Base-by-base conservation (phyloP, 1,140 invertebrate species). In the Schlechtendalia chinensis region DNA sequence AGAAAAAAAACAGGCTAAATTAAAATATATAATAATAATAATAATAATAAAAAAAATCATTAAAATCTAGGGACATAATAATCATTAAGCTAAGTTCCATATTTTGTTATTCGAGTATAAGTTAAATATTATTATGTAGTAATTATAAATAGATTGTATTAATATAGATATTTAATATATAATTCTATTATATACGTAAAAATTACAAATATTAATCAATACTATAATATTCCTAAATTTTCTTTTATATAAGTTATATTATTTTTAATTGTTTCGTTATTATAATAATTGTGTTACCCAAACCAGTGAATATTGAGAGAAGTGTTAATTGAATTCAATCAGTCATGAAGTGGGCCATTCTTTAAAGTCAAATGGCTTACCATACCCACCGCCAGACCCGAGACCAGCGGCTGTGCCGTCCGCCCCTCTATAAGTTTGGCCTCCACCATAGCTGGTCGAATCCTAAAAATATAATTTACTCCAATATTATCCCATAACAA, bases 311-410 rank as follows among this genome's bases (percentile, higher is more conserved):
- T 82, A 71, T 80, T 77, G 75, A 71, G 81, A 77, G 81, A 69
- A 75, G 82, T 74, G 81, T 83, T 82, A 82, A 81, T 82, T 82
- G 83, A 79, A 61, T 82, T 83, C 82, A 82, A 80, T 82, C 82
- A 84, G 88, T 89, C 88, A 89, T 88, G 88, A 88, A 84, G 88
- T 86, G 85, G 87, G 87, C 88, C 88, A 89, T 85, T 89, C 88
- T 88, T 88, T 89, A 86, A 88, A 89, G 86, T 89, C 88, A 87
- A 88, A 89, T 84, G 86, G 86, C 87, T 88, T 88, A 85, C 87
- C 87, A 84, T 89, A 89, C 87, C 88, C 88, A 87, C 87, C 88
- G 87, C 88, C 88, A 84, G 82, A 88, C 87, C 88, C 87, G 84
- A 80, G 86, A 87, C 85, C 86, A 87, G 84, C 87, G 86, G 83